Conservation (phyloP, 35 echinoderm and acorn worm species). For the Apostichopus japonicus region DNA sequence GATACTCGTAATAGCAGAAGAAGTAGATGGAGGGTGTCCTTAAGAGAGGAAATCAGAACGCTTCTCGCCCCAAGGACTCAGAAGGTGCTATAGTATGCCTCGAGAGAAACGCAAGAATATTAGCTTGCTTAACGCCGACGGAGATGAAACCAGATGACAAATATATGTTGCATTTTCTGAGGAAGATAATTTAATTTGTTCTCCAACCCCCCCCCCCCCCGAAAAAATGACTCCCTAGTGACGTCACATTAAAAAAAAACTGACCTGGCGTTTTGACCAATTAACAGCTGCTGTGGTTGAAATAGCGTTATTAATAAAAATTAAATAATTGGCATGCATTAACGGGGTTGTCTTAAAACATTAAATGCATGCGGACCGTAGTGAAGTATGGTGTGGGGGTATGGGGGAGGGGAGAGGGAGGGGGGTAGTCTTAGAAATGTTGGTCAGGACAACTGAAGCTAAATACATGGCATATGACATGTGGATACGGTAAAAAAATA, state of each 20-base stretch:
- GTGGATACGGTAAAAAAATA: too few relatives aligned
- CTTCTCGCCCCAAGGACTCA: background rate
- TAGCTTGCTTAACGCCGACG: background rate
- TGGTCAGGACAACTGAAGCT: too few relatives aligned
- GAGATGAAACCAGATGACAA: constrained; percentile 7
- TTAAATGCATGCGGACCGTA: too few relatives aligned
- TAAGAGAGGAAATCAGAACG: constrained; percentile 39
- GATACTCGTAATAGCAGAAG: constrained; percentile 38
- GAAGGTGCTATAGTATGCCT: background rate
- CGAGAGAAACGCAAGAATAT: background rate
- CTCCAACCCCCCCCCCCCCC: too few relatives aligned
- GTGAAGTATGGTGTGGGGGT: too few relatives aligned
- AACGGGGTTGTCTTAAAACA: too few relatives aligned
- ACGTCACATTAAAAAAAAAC: background rate
- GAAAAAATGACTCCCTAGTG: background rate
- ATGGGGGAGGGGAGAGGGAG: too few relatives aligned
- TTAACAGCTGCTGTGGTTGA: background rate
- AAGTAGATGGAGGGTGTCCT: constrained; percentile 16
- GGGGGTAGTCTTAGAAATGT: too few relatives aligned
- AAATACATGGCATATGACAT: too few relatives aligned
- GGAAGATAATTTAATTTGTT: constrained; percentile 1
- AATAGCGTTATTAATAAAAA: too few relatives aligned
- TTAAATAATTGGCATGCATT: too few relatives aligned
- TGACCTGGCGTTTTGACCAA: background rate
- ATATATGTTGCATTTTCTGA: background rate